These are phyloP conservation scores for Drosophila micromelanica DNA, from an alignment of 1,140 invertebrate species.

Conservation along the genomic window DNA sequence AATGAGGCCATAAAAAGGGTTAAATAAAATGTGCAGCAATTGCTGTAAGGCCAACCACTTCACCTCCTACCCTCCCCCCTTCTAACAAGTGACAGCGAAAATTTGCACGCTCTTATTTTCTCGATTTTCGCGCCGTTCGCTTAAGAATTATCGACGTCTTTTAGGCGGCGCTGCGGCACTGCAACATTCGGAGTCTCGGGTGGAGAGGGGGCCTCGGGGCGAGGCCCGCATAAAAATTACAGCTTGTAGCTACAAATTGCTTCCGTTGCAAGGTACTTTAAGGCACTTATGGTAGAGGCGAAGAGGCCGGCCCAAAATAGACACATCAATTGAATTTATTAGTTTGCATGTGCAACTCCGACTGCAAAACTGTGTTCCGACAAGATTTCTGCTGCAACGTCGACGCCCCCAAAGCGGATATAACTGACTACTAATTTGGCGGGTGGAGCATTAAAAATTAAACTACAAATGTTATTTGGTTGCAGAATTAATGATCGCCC, in stretches of 20 bases:
- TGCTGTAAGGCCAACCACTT: conserved; percentile 59
- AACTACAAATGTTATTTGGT: conserved; percentile 36
- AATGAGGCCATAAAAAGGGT: conserved; percentile 83
- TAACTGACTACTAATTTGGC: conserved; percentile 71
- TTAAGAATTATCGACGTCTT: conserved; percentile 81
- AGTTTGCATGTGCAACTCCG: conserved; percentile 83
- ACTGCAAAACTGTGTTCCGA: conserved; percentile 45
- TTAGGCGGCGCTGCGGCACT: conserved; percentile 43
- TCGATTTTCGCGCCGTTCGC: conserved; percentile 72
- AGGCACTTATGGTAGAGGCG: conserved; percentile 25
- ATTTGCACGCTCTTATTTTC: conserved; percentile 67
- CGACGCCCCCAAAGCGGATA: conserved; percentile 53
- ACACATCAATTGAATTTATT: conserved; percentile 84
- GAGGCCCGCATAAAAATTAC: conserved; percentile 65
- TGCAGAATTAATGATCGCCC: neutral
- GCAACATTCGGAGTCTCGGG: neutral
- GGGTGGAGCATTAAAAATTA: conserved; percentile 47
- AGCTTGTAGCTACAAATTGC: conserved; percentile 83
- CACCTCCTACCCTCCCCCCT: neutral
- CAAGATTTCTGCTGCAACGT: conserved; percentile 52
- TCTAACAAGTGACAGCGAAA: conserved; percentile 50
- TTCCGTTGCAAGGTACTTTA: conserved; percentile 80
- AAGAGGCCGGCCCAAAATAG: conserved; percentile 65
- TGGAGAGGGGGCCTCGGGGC: neutral
- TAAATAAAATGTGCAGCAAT: conserved; percentile 83